Base-by-base conservation (phyloP, 2,113 vertebrate genomes). In the Dolichotis patagonum region DNA sequence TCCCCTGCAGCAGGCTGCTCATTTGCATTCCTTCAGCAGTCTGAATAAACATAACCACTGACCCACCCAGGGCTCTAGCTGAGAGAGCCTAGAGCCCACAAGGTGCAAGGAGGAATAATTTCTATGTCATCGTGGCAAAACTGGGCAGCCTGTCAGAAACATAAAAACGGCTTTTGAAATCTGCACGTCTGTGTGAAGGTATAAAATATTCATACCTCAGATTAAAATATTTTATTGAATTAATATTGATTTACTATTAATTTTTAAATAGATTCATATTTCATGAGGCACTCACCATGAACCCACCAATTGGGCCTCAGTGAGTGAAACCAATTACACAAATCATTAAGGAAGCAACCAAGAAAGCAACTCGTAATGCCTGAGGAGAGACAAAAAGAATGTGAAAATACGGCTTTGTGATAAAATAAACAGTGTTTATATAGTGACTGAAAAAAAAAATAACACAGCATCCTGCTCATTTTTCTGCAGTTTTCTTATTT, bases 151-250 rank as follows among this genome's bases (percentile, higher is more conserved):
- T 97, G 93, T 98, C 97, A 98, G 95, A 96, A 97, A 97, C 97
- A 95, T 41, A 52, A 90, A 84, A 97, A 96, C 19, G 65, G 71
- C 81, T 97, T 98, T 97, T 96, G 93, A 97, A 98, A 98, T 91
- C 97, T 97, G 85, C 96, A 90, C 63, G 96, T 96, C 98, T 96
- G 80, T 85, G 90, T 60, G 96, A 93, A 80, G 60, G 85, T 81
- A 98, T 98, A 63, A 99, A 99, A 98, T 98, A 99, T 98, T 98
- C 96, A 98, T 98, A 87, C 13, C 62, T 95, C 97, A 96, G 98
- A 98, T 98, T 98, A 98, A 98, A 98, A 98, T 97, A 98, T 97
- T 98, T 98, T 30, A 98, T 98, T 98, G 98, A 98, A 98, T 98
- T 98, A 98, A 98, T 98, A 98, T 98, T 98, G 97, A 98, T 97